Evolutionary conservation across 2,888 invertebrate species (phyloP).

Genomic region (Candidula unifasciata): DNA sequence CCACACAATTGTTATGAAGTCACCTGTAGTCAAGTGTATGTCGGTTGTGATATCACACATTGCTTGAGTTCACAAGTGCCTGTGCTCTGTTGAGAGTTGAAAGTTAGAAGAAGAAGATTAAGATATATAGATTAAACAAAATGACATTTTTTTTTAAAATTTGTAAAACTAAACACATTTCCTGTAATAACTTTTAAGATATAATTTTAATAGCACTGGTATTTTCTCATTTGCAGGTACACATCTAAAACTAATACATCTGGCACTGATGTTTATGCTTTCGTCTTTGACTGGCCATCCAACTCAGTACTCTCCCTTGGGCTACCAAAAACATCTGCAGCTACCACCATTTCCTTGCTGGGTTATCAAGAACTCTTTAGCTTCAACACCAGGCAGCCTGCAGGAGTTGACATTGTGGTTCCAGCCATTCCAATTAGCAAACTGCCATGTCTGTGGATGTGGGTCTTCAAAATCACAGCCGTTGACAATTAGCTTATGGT

Average conservation of each 20-base stretch:
- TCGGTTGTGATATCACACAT: too few relatives aligned
- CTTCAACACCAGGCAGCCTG: conserved; percentile 49
- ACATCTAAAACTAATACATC: conserved; percentile 62
- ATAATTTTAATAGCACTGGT: too few relatives aligned
- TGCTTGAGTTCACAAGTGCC: too few relatives aligned
- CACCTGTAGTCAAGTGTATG: too few relatives aligned
- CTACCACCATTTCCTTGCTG: conserved; percentile 79
- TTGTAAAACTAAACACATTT: too few relatives aligned
- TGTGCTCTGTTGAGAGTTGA: too few relatives aligned
- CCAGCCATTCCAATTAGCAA: conserved; percentile 65
- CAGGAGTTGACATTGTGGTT: conserved; percentile 66
- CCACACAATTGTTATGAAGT: too few relatives aligned
- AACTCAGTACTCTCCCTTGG: conserved; percentile 81
- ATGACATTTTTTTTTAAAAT: too few relatives aligned
- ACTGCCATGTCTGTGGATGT: conserved; percentile 72
- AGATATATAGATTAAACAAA: too few relatives aligned
- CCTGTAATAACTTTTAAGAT: too few relatives aligned
- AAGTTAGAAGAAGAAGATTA: too few relatives aligned
- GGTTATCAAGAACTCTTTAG: conserved; percentile 75
- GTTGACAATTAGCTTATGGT: conserved; percentile 53
- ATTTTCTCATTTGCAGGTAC: conserved; percentile 59
- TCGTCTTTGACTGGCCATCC: conserved; percentile 85
- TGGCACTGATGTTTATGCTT: conserved; percentile 82
- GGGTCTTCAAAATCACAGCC: conserved; percentile 73
- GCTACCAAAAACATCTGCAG: conserved; percentile 73